Percentiles rank a stretch among this genome's conserved stretches.
These are phyloP conservation scores for Formica aserva DNA, from an alignment of 2,888 invertebrate species.

Conservation along the genomic window DNA sequence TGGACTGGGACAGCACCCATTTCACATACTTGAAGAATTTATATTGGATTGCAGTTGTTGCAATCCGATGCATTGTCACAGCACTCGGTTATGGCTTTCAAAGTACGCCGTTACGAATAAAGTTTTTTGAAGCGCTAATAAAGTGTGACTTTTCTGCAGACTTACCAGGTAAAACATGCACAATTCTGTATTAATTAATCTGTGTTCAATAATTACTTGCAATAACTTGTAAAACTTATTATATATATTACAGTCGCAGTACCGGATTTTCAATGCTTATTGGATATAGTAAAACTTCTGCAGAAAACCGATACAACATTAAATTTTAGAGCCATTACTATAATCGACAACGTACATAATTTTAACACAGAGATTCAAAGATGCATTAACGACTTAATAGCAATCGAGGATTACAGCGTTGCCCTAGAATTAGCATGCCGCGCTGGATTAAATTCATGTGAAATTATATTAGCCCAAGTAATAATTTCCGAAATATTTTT, in stretches of 20 bases:
- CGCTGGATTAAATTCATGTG: constrained; percentile 77
- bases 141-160: constrained; percentile 77
- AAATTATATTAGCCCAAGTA: constrained; percentile 82
- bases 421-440: constrained; percentile 88
- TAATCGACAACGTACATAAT: constrained; percentile 86
- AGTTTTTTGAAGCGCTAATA: constrained; percentile 87
- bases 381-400: constrained; percentile 87
- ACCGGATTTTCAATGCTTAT: constrained; percentile 86
- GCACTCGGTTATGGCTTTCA: constrained; percentile 89
- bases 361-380: constrained; percentile 87
- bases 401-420: constrained; percentile 87
- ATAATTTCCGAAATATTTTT: background rate
- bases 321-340: constrained; percentile 86
- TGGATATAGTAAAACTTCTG: constrained; percentile 88
- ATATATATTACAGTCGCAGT: constrained; percentile 78
- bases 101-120: constrained; percentile 89
- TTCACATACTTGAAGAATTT: constrained; percentile 87
- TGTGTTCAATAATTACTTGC: background rate
- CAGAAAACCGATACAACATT: constrained; percentile 87
- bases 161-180: constrained; percentile 74
- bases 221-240: constrained; percentile 78
- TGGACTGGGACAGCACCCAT: constrained; percentile 83
- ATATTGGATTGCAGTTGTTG: constrained; percentile 87
- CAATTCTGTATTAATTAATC: background rate
- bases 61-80: constrained; percentile 88